These are phyloP conservation scores for Apolygus lucorum DNA, from an alignment of 1,140 invertebrate species.

Conservation along the genomic window DNA sequence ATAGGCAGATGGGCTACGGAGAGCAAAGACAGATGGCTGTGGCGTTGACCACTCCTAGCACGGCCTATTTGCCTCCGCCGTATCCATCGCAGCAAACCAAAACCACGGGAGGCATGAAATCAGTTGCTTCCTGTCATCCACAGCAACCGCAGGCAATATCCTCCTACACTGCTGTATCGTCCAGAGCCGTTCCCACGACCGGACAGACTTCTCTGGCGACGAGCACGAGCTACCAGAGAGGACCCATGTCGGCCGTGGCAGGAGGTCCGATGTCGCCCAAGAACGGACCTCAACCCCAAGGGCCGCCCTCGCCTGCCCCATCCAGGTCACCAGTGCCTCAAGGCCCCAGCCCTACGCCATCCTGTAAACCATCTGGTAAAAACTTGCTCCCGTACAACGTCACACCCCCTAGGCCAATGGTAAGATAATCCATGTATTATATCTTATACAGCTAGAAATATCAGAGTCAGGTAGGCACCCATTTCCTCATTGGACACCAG, in stretches of 20 bases:
- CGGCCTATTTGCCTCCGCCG: slow-evolving; percentile 27
- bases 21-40: slow-evolving; percentile 37
- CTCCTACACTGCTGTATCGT: slow-evolving; percentile 20
- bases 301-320: slow-evolving; percentile 34
- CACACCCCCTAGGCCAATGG: slow-evolving; percentile 66
- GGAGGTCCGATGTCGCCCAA: slow-evolving; percentile 21
- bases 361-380: slow-evolving; percentile 46
- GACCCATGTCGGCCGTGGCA: slow-evolving; percentile 30
- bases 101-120: slow-evolving; percentile 2
- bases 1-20: slow-evolving; percentile 40
- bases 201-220: slow-evolving; percentile 32
- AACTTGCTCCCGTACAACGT: slow-evolving; percentile 78
- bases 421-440: too few species aligned
- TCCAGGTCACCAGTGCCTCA: slow-evolving; percentile 39
- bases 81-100: slow-evolving; percentile 25
- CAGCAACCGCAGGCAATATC: slow-evolving; percentile 13
- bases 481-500: too few species aligned
- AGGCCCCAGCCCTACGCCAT: slow-evolving; percentile 36
- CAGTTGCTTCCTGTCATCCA: not conserved
- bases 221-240: slow-evolving; percentile 32
- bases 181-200: slow-evolving; percentile 25
- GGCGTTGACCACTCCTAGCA: slow-evolving; percentile 34
- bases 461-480: too few species aligned
- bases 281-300: slow-evolving; percentile 31
- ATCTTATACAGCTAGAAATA: too few species aligned